Conservation (phyloP, 2,797 vertebrate species). For the Spinus pinus region DNA sequence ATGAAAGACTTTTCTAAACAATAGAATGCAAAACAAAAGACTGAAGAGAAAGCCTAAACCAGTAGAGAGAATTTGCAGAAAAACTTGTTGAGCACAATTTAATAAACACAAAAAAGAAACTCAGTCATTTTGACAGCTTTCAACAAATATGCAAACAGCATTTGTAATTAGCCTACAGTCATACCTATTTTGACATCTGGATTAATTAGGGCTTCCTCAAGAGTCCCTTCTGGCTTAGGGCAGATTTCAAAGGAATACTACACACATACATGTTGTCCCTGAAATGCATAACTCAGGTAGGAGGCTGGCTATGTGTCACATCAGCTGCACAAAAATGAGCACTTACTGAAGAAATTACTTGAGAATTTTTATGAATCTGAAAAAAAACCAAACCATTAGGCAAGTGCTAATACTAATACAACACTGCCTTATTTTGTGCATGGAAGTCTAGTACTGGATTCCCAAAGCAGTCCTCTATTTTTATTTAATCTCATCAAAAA, state of each 20-base stretch:
- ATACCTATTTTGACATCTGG: not conserved
- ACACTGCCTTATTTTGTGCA: not conserved
- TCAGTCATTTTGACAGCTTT: not conserved
- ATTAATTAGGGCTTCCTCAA: not conserved
- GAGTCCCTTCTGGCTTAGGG: not conserved
- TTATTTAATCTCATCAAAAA: not conserved
- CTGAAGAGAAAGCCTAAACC: not conserved
- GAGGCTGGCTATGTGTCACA: not conserved
- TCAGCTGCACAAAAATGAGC: not conserved
- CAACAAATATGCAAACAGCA: not conserved
- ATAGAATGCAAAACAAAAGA: not conserved
- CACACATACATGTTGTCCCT: accelerated
- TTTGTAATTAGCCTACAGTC: not conserved
- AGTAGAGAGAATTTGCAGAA: not conserved
- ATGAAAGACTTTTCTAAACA: not conserved
- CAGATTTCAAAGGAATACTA: not conserved
- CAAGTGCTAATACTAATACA: not conserved
- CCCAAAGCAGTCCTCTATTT: not conserved
- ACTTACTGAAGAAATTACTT: not conserved
- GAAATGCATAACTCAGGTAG: not conserved
- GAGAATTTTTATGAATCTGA: not conserved
- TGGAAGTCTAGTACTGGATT: not conserved
- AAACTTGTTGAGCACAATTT: not conserved
- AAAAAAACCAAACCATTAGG: not conserved
- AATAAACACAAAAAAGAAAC: not conserved